Evolutionary conservation across 2,797 vertebrate species (phyloP).

Genomic region (Dermochelys coriacea): DNA sequence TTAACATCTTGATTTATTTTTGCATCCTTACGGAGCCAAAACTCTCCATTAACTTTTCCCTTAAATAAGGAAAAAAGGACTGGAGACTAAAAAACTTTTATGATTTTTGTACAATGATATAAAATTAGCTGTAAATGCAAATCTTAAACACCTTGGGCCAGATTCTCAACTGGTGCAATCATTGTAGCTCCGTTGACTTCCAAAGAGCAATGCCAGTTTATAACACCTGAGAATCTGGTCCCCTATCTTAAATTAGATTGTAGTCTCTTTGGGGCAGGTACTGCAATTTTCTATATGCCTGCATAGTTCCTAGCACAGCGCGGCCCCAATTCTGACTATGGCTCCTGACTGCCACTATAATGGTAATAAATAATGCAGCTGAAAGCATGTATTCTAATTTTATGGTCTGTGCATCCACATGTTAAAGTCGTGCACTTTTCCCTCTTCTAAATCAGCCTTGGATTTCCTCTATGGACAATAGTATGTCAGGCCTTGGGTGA

Average conservation of each 20-base stretch:
- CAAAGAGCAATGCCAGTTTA: fast-evolving
- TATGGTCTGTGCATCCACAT: not conserved
- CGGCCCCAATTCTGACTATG: fast-evolving
- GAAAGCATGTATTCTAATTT: fast-evolving
- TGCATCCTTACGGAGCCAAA: not conserved
- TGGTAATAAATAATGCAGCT: fast-evolving
- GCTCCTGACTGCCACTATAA: fast-evolving
- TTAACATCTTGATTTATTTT: not conserved
- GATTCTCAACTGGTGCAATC: not conserved
- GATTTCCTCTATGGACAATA: not conserved
- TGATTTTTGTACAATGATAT: not conserved
- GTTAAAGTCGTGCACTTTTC: not conserved
- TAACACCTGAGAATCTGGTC: not conserved
- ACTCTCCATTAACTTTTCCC: not conserved
- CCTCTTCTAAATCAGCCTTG: not conserved
- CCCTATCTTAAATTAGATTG: not conserved
- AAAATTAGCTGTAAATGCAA: not conserved
- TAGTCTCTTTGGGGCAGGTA: not conserved
- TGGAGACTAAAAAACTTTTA: fast-evolving
- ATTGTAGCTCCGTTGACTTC: fast-evolving
- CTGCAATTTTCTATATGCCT: not conserved
- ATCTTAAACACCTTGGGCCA: not conserved
- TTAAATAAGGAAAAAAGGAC: not conserved
- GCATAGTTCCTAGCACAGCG: fast-evolving
- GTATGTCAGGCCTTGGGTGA: not conserved